Conservation (phyloP, 2,113 vertebrate genomes). For the Silurus asotus region DNA sequence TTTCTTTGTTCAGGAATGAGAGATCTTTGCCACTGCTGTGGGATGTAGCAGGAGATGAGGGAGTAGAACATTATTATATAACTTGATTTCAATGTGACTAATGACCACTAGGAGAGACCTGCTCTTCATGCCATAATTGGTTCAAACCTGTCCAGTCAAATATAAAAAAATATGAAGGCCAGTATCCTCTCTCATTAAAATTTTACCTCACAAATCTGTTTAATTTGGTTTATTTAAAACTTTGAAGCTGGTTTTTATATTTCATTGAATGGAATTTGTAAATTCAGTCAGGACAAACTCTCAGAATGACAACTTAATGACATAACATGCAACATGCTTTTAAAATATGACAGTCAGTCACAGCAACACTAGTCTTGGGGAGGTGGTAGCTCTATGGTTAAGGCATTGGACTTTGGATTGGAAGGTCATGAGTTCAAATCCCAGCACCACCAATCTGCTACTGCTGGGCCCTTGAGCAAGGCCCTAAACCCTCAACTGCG, state of each 20-base stretch:
- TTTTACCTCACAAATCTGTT: too few relatives aligned
- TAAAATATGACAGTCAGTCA: neutral
- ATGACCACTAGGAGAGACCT: neutral
- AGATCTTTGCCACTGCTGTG: neutral
- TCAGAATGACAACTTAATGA: neutral
- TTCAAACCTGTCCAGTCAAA: neutral
- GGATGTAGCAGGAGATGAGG: neutral
- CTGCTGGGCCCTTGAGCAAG: too few relatives aligned
- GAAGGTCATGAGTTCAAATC: too few relatives aligned
- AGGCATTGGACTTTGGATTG: too few relatives aligned
- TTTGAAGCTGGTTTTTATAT: neutral
- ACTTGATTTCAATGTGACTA: neutral
- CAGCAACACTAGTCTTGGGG: neutral
- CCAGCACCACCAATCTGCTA: too few relatives aligned
- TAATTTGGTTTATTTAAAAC: neutral
- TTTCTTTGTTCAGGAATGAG: slow-evolving; percentile 49
- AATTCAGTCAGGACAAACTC: neutral
- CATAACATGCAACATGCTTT: neutral
- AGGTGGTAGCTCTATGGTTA: too few relatives aligned
- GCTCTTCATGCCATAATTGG: neutral
- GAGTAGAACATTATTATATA: neutral
- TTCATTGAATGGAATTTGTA: neutral
- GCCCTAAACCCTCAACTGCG: too few relatives aligned
- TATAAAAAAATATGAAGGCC: neutral
- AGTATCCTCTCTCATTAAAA: neutral